phyloP scores from a whole-genome alignment of 2,888 invertebrate species.

The Diplazon laetatorius region DNA sequence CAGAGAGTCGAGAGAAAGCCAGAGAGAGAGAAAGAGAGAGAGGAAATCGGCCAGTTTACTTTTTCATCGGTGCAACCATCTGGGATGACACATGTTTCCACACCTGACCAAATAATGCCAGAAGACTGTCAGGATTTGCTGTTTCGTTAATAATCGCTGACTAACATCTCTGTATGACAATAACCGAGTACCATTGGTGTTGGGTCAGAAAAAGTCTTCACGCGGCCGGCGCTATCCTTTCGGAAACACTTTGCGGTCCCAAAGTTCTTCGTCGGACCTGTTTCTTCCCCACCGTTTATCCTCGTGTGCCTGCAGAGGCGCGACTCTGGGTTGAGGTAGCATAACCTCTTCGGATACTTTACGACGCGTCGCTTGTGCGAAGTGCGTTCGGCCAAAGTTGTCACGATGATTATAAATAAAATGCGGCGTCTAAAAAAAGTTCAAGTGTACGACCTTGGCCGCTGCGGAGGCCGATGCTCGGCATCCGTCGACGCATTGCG shows the following conservation, averaged over 20 bases:
- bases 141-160: not conserved
- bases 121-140: not conserved
- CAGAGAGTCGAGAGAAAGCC: not conserved
- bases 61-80: conserved; percentile 28
- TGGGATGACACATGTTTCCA: conserved; percentile 38
- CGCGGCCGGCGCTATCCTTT: no score
- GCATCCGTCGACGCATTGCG: not conserved
- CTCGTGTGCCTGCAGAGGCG: no score
- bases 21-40: not conserved
- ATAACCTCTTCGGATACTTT: conserved; percentile 47
- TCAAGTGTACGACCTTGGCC: conserved; percentile 22
- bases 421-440: conserved; percentile 29
- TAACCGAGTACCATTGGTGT: conserved; percentile 22
- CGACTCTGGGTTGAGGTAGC: conserved; percentile 16
- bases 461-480: conserved; percentile 13
- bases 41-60: not conserved
- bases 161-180: conserved; percentile 24
- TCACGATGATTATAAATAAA: conserved; percentile 62
- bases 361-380: conserved; percentile 23
- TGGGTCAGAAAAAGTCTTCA: not conserved
- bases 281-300: not conserved
- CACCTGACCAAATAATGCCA: not conserved
- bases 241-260: no score
- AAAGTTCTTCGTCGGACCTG: not conserved
- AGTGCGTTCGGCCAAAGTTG: conserved; percentile 8